Conservation (phyloP, 2,888 invertebrate genomes). For the Macaria notata region DNA sequence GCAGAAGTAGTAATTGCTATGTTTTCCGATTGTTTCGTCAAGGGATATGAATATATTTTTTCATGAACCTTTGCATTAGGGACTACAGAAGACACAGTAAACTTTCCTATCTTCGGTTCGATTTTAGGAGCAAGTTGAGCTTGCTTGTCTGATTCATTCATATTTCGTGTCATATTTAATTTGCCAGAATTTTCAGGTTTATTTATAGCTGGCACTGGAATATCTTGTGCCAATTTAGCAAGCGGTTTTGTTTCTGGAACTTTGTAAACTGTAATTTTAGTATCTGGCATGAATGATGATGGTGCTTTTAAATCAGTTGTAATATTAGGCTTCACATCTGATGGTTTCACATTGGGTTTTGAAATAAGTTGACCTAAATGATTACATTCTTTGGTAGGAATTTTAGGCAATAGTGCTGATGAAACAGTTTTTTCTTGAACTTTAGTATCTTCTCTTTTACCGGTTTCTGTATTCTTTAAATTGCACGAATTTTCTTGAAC, state of each 20-base stretch:
- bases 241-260: background rate
- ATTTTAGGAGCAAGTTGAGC: background rate
- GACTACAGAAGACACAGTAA: background rate
- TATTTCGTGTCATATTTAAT: background rate
- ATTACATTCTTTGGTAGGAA: conserved; percentile 1
- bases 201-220: background rate
- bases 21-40: conserved; percentile 3
- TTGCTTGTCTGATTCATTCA: background rate
- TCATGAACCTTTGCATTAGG: background rate
- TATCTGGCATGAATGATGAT: background rate
- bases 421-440: background rate
- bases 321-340: background rate
- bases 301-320: background rate
- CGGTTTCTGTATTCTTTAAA: background rate
- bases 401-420: background rate
- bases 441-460: background rate
- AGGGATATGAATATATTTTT: background rate
- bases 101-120: conserved; percentile 1
- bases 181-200: background rate
- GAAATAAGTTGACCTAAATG: background rate
- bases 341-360: no score
- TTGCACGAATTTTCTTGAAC: background rate
- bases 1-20: background rate
- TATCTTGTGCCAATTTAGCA: background rate
- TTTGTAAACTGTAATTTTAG: no score